Conservation (phyloP, 53 echinoderm and acorn worm species). For the Luidia sarsii region DNA sequence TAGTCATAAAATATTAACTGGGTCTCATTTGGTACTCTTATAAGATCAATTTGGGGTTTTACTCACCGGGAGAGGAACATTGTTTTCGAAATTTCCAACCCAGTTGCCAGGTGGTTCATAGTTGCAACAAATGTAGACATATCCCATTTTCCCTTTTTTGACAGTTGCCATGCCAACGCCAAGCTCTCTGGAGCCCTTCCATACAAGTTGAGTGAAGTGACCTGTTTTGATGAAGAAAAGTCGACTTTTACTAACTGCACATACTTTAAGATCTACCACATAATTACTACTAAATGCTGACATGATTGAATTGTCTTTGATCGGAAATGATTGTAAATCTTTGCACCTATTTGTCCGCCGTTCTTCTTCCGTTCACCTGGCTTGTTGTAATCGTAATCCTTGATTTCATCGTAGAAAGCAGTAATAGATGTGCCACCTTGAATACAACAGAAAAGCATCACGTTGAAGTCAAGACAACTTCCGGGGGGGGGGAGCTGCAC, state of each 20-base stretch:
- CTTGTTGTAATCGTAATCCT: slow-evolving; percentile 21
- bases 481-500: too few species aligned
- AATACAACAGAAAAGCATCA: not conserved
- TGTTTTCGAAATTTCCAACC: not conserved
- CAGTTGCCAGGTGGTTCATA: slow-evolving; percentile 2
- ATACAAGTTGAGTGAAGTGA: slow-evolving; percentile 17
- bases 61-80: not conserved
- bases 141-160: not conserved
- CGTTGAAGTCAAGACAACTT: not conserved
- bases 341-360: slow-evolving; percentile 21
- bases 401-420: slow-evolving; percentile 26
- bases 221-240: too few species aligned
- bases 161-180: slow-evolving; percentile 14
- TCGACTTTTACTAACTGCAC: too few species aligned
- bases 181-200: slow-evolving; percentile 24
- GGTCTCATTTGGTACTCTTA: too few species aligned
- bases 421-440: slow-evolving; percentile 5
- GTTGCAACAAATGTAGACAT: slow-evolving; percentile 1
- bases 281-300: too few species aligned
- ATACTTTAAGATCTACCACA: too few species aligned
- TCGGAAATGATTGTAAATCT: too few species aligned
- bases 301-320: too few species aligned
- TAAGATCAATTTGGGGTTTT: too few species aligned
- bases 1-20: too few species aligned
- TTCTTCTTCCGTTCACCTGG: slow-evolving; percentile 5